These are phyloP conservation scores for Odontophorus gujanensis DNA, from an alignment of 2,113 vertebrate species.

Conservation along the genomic window DNA sequence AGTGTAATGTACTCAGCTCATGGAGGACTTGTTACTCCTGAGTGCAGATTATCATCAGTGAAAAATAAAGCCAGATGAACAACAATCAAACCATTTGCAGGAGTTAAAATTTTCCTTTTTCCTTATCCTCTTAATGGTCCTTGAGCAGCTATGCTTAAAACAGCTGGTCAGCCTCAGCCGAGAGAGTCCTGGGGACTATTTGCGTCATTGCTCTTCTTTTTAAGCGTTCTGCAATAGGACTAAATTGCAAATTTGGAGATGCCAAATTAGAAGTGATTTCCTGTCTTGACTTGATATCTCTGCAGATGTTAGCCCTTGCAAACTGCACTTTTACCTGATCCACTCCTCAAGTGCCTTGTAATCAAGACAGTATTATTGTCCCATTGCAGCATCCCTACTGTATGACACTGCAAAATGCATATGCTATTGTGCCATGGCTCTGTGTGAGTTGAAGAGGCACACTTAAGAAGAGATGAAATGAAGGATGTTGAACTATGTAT, in stretches of 20 bases:
- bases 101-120: constrained; percentile 18
- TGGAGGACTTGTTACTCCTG: constrained; percentile 58
- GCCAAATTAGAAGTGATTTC: neutral
- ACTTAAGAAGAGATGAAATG: neutral
- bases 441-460: neutral
- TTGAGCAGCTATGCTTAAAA: constrained; percentile 12
- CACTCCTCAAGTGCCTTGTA: neutral
- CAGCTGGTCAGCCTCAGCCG: constrained; percentile 19
- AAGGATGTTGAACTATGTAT: neutral
- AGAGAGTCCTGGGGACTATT: neutral
- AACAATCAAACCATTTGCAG: constrained; percentile 56
- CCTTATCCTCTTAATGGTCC: neutral
- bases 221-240: neutral
- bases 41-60: constrained; percentile 65
- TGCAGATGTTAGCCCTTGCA: neutral
- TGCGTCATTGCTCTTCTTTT: neutral
- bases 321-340: neutral
- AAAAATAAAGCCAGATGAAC: constrained; percentile 67
- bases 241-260: neutral
- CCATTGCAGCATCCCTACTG: neutral
- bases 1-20: constrained; percentile 58
- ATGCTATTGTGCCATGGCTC: neutral
- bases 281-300: neutral
- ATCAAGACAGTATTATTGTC: neutral
- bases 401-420: neutral